Evolutionary conservation across 2,113 vertebrate genomes (phyloP), one percentile per base, ranked within the genome.

Genomic region (Salvelinus alpinus): DNA sequence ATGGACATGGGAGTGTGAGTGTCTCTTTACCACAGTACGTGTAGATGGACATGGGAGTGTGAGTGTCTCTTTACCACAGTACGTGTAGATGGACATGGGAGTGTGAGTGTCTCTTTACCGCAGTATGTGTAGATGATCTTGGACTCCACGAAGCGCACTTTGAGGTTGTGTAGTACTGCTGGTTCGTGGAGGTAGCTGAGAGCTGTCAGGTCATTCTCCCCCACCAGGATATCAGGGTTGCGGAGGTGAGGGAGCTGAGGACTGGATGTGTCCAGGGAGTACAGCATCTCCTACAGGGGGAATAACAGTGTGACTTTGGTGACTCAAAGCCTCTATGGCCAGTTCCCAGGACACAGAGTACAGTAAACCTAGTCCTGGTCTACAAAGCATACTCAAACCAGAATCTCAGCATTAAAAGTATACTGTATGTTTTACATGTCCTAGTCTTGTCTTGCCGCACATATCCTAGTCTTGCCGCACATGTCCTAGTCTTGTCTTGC

Each of bases 151-250:
- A 99, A 99, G 80, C 97, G 96, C 80, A 99, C 91, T 87, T 91
- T 94, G 77, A 99, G 96, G 13, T 98, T 99, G 83, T 99, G 97
- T 0, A 99, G 93, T 51, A 99, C 98, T 0, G 97, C 98, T 0
- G 98, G 97, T 51, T 99, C 98, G 0, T 99, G 98, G 69, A 99
- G 95, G 73, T 99, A 99, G 87, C 98, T 99, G 84, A 99, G 97
- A 1, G 98, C 97, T 0, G 98, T 99, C 88, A 99, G 96, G 86
- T 99, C 98, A 22, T 99, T 99, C 93, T 99, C 98, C 20, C 98
- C 98, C 77, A 99, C 98, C 4, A 99, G 94, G 78, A 99, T 97
- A 88, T 99, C 98, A 0, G 98, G 97, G 80, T 99, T 99, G 75
- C 97, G 91, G 0, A 99, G 94, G 0, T 95, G 96, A 13, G 97